Evolutionary conservation across 2,113 vertebrate genomes (phyloP), one percentile per base, ranked within the genome.

Genomic region (Benthochromis sp.): DNA sequence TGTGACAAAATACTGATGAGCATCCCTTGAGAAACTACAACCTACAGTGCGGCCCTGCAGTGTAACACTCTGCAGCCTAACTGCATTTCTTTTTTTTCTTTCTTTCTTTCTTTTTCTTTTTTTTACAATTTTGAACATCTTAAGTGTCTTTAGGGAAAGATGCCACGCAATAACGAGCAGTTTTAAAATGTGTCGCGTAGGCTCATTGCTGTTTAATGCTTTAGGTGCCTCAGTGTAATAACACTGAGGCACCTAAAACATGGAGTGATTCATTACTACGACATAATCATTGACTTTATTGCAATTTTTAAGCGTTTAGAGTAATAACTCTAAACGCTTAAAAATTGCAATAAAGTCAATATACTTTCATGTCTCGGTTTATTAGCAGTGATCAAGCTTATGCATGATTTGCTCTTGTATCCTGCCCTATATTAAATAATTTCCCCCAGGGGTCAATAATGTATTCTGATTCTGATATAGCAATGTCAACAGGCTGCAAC

Each of bases 401-500:
- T 40, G 57, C 29, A 43, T 38, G 69, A 86, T 83, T 73, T 6
- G 2, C 45, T 82, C 45, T 82, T 13, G 21, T 50, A 34, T 71
- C 54, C 11, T 50, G 40, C 40, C 73, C 66, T 84, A 36, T 29
- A 29, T 29, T 29, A 6, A 29, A 29, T 29, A 29, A 29, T 29
- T 29, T 29, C 29, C 29, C 29, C 29, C 29, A 29, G 29, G 29
- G 29, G 6, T 29, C 29, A 29, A 29, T 29, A 29, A 29, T 6
- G 5, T 29, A 29, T 6, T 29, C 29, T 29, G 29, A 29, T 29
- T 29, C 29, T 29, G 29, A 29, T 29, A 29, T 11, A 76, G 84
- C 83, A 16, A 76, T 81, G 54, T 55, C 87, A 86, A 24, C n/a
- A 86, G 93, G 78, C 90, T 87, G 86, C 61, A 52, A 52, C 1